These are phyloP conservation scores for Psittacula derbiana DNA, from an alignment of 2,797 vertebrate species.

Conservation along the genomic window DNA sequence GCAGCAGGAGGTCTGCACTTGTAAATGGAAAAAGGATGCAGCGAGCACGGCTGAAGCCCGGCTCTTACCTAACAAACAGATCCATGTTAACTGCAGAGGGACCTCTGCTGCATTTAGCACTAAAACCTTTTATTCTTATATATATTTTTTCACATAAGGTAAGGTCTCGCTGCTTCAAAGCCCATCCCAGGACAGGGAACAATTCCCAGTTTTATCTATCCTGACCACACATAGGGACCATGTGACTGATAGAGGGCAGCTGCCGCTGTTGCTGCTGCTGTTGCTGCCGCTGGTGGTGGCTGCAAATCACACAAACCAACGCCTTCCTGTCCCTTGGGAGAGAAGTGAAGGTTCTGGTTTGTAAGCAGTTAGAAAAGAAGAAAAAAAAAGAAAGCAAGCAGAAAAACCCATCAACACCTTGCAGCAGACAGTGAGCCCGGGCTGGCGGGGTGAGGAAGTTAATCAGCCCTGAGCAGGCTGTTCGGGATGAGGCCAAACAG, in stretches of 20 bases:
- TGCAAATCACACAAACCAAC: conserved; percentile 57
- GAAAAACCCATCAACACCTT: conserved; percentile 45
- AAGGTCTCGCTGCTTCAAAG: background rate
- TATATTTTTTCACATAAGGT: background rate
- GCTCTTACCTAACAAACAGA: background rate
- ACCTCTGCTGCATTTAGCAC: background rate
- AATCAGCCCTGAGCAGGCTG: conserved; percentile 71
- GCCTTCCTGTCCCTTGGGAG: conserved; percentile 58
- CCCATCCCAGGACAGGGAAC: background rate
- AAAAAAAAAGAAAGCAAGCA: background rate
- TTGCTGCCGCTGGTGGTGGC: background rate
- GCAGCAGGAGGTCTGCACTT: background rate
- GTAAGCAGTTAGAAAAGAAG: conserved; percentile 45
- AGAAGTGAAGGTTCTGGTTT: conserved; percentile 64
- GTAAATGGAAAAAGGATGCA: background rate
- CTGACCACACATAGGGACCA: background rate
- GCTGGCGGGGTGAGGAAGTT: conserved; percentile 72
- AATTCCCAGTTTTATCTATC: conserved; percentile 63
- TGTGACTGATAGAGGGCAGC: conserved; percentile 13
- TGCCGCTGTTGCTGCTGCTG: conserved; percentile 27
- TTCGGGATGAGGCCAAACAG: conserved; percentile 80
- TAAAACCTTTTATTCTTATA: background rate
- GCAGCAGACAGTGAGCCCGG: conserved; percentile 53
- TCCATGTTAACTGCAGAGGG: background rate
- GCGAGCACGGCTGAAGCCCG: fast-evolving